These are phyloP conservation scores for Congeria kusceri DNA, from an alignment of 2,888 invertebrate species.

Conservation along the genomic window DNA sequence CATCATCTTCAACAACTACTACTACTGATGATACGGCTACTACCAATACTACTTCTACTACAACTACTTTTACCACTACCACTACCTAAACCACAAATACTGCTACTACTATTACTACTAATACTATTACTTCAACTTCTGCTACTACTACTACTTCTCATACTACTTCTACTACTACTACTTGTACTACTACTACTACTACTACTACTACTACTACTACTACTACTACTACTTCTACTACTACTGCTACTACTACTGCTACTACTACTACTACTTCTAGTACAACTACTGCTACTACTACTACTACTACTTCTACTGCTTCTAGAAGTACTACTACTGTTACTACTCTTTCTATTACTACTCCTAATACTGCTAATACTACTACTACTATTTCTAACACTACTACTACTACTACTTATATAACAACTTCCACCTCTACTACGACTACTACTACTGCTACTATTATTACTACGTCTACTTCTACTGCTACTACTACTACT, in stretches of 20 bases:
- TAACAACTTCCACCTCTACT: constrained; percentile 9
- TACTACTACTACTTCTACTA: constrained; percentile 25
- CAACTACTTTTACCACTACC: neutral
- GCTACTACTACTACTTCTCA: constrained; percentile 1
- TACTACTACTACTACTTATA: constrained; percentile 24
- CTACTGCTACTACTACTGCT: constrained; percentile 17
- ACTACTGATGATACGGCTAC: neutral
- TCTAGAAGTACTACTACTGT: too few relatives aligned
- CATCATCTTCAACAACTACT: too few relatives aligned
- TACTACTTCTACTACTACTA: constrained; percentile 6
- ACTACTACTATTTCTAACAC: constrained; percentile 26
- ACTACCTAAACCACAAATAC: constrained; percentile 16
- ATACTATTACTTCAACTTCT: constrained; percentile 11
- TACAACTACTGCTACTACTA: constrained; percentile 18
- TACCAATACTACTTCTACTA: neutral
- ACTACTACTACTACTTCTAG: constrained; percentile 12
- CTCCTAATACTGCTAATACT: neutral
- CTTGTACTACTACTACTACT: constrained; percentile 11
- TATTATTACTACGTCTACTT: too few relatives aligned
- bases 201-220: constrained; percentile 30
- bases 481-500: too few relatives aligned
- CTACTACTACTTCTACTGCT: too few relatives aligned
- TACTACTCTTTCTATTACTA: too few relatives aligned
- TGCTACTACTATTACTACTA: constrained; percentile 22
- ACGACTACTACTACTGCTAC: neutral